A percentile compares a stretch with the other conserved stretches of the same genome.
phyloP scores from a whole-genome alignment of 2,888 invertebrate genomes.

The Lithophane leautieri region DNA sequence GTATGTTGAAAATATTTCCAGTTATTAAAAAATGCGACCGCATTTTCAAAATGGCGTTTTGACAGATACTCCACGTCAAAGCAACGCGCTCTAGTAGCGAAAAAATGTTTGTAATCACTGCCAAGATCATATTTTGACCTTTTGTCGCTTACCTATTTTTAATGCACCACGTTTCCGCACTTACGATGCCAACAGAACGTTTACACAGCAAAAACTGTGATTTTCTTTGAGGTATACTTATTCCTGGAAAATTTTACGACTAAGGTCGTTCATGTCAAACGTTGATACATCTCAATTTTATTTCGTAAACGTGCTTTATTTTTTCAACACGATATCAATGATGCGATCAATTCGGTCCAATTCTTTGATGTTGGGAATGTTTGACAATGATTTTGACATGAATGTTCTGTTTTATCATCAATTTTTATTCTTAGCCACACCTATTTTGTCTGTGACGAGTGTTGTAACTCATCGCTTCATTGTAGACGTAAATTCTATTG shows the following conservation, averaged over 20 bases:
- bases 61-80: conserved; percentile 53
- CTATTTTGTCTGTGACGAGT: conserved; percentile 15
- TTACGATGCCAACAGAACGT: conserved; percentile 57
- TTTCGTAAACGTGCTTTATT: conserved; percentile 48
- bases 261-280: conserved; percentile 54
- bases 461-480: conserved; percentile 30
- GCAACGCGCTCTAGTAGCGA: conserved; percentile 33
- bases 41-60: conserved; percentile 46
- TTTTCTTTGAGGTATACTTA: conserved; percentile 59
- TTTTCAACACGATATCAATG: conserved; percentile 62
- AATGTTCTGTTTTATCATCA: conserved; percentile 48
- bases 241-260: conserved; percentile 57
- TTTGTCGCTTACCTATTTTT: conserved; percentile 64
- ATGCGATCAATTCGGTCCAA: conserved; percentile 47
- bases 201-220: conserved; percentile 42
- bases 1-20: conserved; percentile 49
- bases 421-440: conserved; percentile 34
- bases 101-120: conserved; percentile 58
- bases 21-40: conserved; percentile 47
- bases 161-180: conserved; percentile 63
- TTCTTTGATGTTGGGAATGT: conserved; percentile 54
- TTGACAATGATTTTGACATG: conserved; percentile 50
- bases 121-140: conserved; percentile 66
- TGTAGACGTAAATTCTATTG: neutral
- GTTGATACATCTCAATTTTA: conserved; percentile 62